Evolutionary conservation across 2,888 invertebrate genomes (phyloP).

Genomic region (Metellina segmentata): DNA sequence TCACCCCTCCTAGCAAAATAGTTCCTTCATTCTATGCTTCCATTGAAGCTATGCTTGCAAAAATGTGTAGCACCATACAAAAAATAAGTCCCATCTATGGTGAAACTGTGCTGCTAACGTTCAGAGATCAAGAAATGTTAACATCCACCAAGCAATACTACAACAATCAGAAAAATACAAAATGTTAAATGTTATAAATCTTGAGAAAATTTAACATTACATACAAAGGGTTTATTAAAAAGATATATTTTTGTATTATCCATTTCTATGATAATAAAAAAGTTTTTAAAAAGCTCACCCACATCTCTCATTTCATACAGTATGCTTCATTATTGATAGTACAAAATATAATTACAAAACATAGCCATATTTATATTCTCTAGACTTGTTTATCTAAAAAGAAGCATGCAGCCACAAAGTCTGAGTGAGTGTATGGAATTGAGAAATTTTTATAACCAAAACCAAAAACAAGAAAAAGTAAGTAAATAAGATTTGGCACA

Average conservation of each 20-base stretch:
- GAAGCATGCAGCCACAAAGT: constrained; percentile 59
- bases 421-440: constrained; percentile 26
- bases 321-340: constrained; percentile 66
- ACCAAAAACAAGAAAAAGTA: constrained; percentile 5
- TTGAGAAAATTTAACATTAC: constrained; percentile 77
- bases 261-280: constrained; percentile 77
- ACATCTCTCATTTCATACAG: constrained; percentile 70
- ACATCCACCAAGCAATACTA: constrained; percentile 76
- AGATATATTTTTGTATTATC: constrained; percentile 75
- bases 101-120: constrained; percentile 73
- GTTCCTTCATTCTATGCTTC: constrained; percentile 71
- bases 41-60: constrained; percentile 74
- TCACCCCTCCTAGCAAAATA: constrained; percentile 76
- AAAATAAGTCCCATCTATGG: constrained; percentile 76
- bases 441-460: constrained; percentile 9
- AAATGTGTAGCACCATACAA: constrained; percentile 77
- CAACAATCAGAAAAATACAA: constrained; percentile 78
- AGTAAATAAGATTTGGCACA: constrained; percentile 65
- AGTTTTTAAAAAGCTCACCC: constrained; percentile 77
- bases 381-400: constrained; percentile 67
- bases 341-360: constrained; percentile 76
- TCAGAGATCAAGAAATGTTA: constrained; percentile 73
- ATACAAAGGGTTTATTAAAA: constrained; percentile 77
- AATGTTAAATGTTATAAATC: constrained; percentile 77
- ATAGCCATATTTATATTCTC: constrained; percentile 68